These are phyloP conservation scores for Musca domestica DNA, from an alignment of 1,140 invertebrate species.

Conservation along the genomic window DNA sequence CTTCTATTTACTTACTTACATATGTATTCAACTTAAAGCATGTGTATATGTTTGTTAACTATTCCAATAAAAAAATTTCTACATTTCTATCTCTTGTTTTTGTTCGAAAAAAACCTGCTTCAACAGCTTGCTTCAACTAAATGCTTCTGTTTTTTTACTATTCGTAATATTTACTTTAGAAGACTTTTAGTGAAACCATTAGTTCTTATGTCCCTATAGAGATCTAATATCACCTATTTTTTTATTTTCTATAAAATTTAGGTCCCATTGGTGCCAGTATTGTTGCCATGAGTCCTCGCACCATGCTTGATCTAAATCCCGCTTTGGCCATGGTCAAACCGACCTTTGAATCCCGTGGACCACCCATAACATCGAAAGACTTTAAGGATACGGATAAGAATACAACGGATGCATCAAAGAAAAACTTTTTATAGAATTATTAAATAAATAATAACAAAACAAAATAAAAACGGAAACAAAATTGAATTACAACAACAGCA, in stretches of 20 bases:
- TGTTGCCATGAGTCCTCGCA: constrained; percentile 53
- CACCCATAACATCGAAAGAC: constrained; percentile 31
- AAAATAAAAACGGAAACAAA: not conserved
- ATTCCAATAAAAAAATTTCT: too few species aligned
- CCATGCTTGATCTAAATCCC: constrained; percentile 52
- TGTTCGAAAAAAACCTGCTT: not conserved
- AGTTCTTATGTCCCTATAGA: not conserved
- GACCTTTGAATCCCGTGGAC: constrained; percentile 50
- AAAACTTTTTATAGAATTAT: constrained; percentile 28
- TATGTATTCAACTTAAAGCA: too few species aligned
- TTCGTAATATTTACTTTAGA: not conserved
- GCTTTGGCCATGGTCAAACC: constrained; percentile 52
- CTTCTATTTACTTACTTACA: too few species aligned
- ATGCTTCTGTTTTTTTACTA: constrained; percentile 13
- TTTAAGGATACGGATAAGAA: constrained; percentile 24
- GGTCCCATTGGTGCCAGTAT: constrained; percentile 53
- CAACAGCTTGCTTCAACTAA: constrained; percentile 15
- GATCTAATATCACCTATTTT: not conserved
- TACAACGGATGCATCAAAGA: constrained; percentile 24
- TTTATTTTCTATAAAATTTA: constrained; percentile 28
- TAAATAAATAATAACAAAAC: constrained; percentile 18
- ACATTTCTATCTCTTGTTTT: too few species aligned
- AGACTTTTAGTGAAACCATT: not conserved
- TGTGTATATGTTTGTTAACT: too few species aligned
- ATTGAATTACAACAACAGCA: not conserved